Conservation (phyloP, 2,888 invertebrate genomes). For the Dicranocentrus wangi region DNA sequence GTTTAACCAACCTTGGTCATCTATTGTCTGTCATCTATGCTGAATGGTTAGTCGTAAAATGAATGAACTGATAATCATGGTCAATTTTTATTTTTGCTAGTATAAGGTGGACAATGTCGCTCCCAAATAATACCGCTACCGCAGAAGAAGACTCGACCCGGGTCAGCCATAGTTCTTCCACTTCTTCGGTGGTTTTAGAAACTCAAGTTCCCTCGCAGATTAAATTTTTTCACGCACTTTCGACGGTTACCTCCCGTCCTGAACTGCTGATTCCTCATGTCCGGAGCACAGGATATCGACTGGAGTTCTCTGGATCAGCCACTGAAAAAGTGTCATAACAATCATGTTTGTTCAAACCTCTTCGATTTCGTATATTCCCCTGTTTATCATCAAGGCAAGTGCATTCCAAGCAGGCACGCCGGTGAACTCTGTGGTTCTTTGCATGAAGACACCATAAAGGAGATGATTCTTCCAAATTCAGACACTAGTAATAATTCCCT, state of each 20-base stretch:
- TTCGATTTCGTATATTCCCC: slow-evolving; percentile 44
- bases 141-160: too few relatives aligned
- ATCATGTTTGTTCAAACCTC: slow-evolving; percentile 4
- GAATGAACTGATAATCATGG: too few relatives aligned
- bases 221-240: slow-evolving; percentile 42
- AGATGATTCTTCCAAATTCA: not conserved
- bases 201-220: not conserved
- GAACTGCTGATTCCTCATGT: slow-evolving; percentile 42
- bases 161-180: too few relatives aligned
- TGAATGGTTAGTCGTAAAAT: too few relatives aligned
- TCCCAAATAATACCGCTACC: too few relatives aligned
- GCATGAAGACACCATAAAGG: slow-evolving; percentile 26
- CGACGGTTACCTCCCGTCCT: slow-evolving; percentile 46
- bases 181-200: slow-evolving; percentile 11
- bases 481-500: slow-evolving; percentile 9
- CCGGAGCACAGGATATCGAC: slow-evolving; percentile 43
- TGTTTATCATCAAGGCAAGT: slow-evolving; percentile 32
- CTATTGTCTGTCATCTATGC: too few relatives aligned
- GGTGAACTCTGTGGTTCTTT: slow-evolving; percentile 37
- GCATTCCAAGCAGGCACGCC: not conserved
- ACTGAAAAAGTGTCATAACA: not conserved
- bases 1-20: too few relatives aligned
- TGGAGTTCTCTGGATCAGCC: slow-evolving; percentile 18
- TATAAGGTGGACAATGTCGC: too few relatives aligned
- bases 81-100: too few relatives aligned